These are phyloP conservation scores for Thalassarche chlororhynchos DNA, from an alignment of 2,113 vertebrate genomes.

Conservation along the genomic window DNA sequence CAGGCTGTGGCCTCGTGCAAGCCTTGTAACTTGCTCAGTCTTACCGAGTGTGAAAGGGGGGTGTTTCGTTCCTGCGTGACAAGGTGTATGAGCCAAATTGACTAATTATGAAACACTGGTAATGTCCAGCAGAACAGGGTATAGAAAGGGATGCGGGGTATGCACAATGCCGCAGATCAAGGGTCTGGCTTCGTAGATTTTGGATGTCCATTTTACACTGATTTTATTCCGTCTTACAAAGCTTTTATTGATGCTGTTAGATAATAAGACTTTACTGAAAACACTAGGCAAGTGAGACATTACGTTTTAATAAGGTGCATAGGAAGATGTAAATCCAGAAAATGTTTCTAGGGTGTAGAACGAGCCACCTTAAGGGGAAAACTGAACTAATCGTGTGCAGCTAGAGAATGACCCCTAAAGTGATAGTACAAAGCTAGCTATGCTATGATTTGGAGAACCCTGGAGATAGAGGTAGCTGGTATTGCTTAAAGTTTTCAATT, in stretches of 20 bases:
- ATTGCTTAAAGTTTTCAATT: background rate
- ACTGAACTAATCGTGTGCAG: background rate
- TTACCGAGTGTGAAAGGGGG: background rate
- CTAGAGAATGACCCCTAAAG: background rate
- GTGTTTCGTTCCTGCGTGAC: background rate
- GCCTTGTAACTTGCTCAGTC: background rate
- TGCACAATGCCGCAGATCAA: accelerated
- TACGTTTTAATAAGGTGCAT: background rate
- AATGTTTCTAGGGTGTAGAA: background rate
- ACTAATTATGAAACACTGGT: background rate
- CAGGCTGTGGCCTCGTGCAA: background rate
- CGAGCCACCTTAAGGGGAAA: background rate
- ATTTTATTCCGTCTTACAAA: background rate
- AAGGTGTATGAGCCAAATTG: background rate
- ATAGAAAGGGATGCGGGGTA: too few relatives aligned
- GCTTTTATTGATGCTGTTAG: background rate
- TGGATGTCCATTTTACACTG: background rate
- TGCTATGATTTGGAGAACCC: background rate
- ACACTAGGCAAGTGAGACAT: background rate
- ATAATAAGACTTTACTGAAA: background rate
- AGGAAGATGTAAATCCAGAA: background rate
- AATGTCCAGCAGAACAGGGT: background rate
- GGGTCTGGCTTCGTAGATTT: background rate
- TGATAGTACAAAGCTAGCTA: background rate
- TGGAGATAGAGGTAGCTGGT: background rate